Evolutionary conservation across 2,113 vertebrate genomes (phyloP).

Genomic region (Heteronetta atricapilla): DNA sequence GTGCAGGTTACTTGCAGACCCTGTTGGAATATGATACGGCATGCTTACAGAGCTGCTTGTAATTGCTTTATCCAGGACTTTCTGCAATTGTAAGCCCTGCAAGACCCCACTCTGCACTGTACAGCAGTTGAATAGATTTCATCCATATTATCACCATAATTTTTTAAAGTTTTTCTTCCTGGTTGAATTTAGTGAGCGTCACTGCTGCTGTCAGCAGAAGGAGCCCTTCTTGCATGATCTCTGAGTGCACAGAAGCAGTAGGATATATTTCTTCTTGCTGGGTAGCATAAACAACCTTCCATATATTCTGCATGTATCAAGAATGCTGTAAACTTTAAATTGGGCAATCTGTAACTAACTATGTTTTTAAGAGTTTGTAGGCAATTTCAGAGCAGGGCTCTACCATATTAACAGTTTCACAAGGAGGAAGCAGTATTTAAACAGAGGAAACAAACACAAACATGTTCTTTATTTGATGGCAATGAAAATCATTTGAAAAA

Average conservation of each 20-base stretch:
- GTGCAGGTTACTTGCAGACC: background rate
- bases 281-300: conserved; percentile 40
- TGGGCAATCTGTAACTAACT: conserved; percentile 76
- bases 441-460: conserved; percentile 72
- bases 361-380: conserved; percentile 76
- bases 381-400: conserved; percentile 64
- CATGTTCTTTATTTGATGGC: conserved; percentile 66
- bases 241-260: background rate
- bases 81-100: background rate
- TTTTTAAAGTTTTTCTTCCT: background rate
- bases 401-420: conserved; percentile 76
- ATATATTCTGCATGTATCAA: conserved; percentile 51
- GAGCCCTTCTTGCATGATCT: background rate
- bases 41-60: background rate
- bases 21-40: background rate
- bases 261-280: background rate
- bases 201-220: background rate
- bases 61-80: background rate
- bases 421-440: conserved; percentile 77
- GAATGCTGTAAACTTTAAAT: conserved; percentile 79
- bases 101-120: background rate
- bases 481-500: conserved; percentile 63
- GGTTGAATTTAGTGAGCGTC: background rate
- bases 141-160: background rate
- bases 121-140: background rate